Percentiles rank a stretch among this genome's conserved stretches.
These are phyloP conservation scores for Drosophila simulans DNA, from an alignment of 1,140 invertebrate genomes.

Conservation along the genomic window DNA sequence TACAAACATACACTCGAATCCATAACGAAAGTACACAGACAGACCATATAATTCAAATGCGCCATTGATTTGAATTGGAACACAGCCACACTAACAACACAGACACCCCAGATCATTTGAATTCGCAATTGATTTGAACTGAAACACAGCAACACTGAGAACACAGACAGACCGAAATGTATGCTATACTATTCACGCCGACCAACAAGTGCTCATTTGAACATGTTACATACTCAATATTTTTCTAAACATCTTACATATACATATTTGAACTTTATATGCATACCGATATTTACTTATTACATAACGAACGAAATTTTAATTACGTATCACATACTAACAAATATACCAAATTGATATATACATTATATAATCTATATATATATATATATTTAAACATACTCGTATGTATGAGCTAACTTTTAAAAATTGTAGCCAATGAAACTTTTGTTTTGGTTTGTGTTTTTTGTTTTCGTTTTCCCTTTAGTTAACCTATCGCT, in stretches of 20 bases:
- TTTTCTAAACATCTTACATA: constrained; percentile 21
- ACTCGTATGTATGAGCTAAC: constrained; percentile 29
- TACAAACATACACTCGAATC: constrained; percentile 14
- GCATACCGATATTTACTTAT: constrained; percentile 39
- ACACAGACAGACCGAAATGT: constrained; percentile 49
- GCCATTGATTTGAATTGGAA: constrained; percentile 16
- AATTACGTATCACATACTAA: constrained; percentile 23
- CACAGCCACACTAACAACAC: constrained; percentile 10
- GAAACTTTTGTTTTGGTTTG: constrained; percentile 39
- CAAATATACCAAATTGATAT: constrained; percentile 29
- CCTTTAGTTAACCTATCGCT: constrained; percentile 21
- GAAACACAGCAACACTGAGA: constrained; percentile 28
- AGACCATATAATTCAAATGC: constrained; percentile 9
- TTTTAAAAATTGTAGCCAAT: constrained; percentile 33
- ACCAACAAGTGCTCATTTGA: constrained; percentile 38
- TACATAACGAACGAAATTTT: constrained; percentile 35
- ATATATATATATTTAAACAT: constrained; percentile 23
- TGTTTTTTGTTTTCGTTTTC: constrained; percentile 29
- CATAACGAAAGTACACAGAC: constrained; percentile 4
- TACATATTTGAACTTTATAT: constrained; percentile 42
- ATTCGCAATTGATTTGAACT: constrained; percentile 23
- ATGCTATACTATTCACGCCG: constrained; percentile 33
- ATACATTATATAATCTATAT: constrained; percentile 32
- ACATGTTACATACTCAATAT: constrained; percentile 48
- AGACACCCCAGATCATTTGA: constrained; percentile 18